Conservation (phyloP, 2,888 invertebrate species). For the Platynereis dumerilii region DNA sequence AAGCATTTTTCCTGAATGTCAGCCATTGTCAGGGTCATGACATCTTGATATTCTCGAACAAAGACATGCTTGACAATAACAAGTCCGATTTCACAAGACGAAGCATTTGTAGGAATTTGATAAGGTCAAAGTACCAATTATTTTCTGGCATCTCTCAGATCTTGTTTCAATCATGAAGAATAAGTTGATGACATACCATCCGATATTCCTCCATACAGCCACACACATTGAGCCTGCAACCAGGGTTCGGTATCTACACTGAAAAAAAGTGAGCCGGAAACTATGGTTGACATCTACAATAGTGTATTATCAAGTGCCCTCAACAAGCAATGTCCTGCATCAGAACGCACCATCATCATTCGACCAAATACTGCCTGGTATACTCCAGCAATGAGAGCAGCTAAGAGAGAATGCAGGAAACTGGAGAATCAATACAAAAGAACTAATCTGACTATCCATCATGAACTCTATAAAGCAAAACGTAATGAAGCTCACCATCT, state of each 20-base stretch:
- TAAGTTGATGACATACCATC: no score
- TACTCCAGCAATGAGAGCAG: neutral
- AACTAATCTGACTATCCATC: neutral
- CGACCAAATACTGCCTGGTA: constrained; percentile 3
- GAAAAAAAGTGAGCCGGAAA: neutral
- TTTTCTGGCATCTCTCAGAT: no score
- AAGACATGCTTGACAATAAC: no score
- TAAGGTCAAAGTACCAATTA: no score
- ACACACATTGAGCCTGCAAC: no score
- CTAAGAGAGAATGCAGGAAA: neutral
- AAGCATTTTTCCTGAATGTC: no score
- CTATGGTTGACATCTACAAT: constrained; percentile 1
- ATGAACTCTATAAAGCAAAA: neutral
- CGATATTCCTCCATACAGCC: no score
- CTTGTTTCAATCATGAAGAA: neutral
- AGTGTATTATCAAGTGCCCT: neutral
- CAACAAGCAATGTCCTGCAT: neutral
- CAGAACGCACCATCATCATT: neutral
- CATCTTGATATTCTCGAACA: no score
- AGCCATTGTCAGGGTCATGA: no score
- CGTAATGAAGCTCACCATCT: neutral
- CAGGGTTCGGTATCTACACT: no score
- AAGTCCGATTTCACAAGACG: no score
- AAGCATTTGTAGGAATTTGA: no score
- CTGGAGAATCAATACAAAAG: neutral